Evolutionary conservation across 2,888 invertebrate genomes (phyloP).

Genomic region (Calliphora vomitoria): DNA sequence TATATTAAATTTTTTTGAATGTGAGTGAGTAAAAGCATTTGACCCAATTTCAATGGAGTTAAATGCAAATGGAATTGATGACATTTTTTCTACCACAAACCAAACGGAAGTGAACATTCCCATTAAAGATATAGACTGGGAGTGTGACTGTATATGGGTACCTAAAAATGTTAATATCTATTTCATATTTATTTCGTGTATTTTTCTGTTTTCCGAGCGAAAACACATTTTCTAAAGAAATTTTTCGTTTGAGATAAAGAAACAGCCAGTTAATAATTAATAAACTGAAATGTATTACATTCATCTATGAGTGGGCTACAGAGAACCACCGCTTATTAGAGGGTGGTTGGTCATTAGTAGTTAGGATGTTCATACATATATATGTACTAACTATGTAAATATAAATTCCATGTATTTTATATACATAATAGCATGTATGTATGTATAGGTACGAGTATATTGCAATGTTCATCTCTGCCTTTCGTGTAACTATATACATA

Average conservation of each 20-base stretch:
- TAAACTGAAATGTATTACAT: not conserved
- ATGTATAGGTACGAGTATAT: not conserved
- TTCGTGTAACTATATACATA: not conserved
- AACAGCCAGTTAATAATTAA: slow-evolving; percentile 10
- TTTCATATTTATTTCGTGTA: not conserved
- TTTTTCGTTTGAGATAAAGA: not conserved
- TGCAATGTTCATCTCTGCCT: not conserved
- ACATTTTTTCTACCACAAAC: not conserved
- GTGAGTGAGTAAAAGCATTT: slow-evolving; percentile 49
- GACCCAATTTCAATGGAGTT: slow-evolving; percentile 68
- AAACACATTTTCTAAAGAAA: not conserved
- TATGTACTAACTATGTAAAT: slow-evolving; percentile 16
- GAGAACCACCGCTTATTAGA: not conserved
- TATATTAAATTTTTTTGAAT: not conserved
- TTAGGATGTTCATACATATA: not conserved
- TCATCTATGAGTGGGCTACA: not conserved
- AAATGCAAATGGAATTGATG: slow-evolving; percentile 6
- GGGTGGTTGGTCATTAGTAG: slow-evolving; percentile 14
- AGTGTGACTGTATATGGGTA: not conserved
- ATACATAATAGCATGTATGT: not conserved
- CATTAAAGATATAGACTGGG: not conserved
- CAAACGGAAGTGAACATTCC: not conserved
- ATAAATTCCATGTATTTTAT: not conserved
- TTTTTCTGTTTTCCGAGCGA: too few species aligned
- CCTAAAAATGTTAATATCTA: not conserved